Conservation (phyloP, 2,797 vertebrate genomes). For the Heterohyrax brucei region DNA sequence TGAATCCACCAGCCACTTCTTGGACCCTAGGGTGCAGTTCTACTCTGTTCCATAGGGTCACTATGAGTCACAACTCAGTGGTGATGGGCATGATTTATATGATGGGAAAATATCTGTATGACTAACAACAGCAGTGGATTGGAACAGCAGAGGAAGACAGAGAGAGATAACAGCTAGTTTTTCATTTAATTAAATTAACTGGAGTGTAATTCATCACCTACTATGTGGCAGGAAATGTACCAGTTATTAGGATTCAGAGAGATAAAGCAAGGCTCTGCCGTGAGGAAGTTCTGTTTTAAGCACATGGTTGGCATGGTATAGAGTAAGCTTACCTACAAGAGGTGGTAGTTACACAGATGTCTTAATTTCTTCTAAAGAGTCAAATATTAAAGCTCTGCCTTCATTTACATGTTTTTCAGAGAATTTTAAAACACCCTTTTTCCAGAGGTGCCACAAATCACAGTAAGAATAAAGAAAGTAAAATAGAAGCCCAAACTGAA, state of each 20-base stretch:
- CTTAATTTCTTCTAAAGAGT: slow-evolving; percentile 53
- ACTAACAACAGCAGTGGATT: background rate
- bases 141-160: background rate
- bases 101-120: background rate
- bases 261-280: too few species aligned
- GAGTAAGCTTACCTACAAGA: background rate
- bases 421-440: slow-evolving; percentile 38
- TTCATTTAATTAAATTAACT: slow-evolving; percentile 8
- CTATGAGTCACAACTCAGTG: too few species aligned
- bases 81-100: too few species aligned
- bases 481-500: slow-evolving; percentile 68
- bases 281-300: background rate
- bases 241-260: background rate
- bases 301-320: background rate
- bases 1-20: too few species aligned
- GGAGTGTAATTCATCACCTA: background rate
- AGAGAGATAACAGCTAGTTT: background rate
- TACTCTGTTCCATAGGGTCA: too few species aligned
- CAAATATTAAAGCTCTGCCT: slow-evolving; percentile 1
- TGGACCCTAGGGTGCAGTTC: too few species aligned
- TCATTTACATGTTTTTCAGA: slow-evolving; percentile 5
- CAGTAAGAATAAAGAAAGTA: background rate
- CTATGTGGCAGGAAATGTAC: background rate
- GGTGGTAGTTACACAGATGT: background rate
- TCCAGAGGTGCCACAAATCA: background rate